Evolutionary conservation across 1,140 invertebrate genomes (phyloP).

Genomic region (Anastrepha ludens): DNA sequence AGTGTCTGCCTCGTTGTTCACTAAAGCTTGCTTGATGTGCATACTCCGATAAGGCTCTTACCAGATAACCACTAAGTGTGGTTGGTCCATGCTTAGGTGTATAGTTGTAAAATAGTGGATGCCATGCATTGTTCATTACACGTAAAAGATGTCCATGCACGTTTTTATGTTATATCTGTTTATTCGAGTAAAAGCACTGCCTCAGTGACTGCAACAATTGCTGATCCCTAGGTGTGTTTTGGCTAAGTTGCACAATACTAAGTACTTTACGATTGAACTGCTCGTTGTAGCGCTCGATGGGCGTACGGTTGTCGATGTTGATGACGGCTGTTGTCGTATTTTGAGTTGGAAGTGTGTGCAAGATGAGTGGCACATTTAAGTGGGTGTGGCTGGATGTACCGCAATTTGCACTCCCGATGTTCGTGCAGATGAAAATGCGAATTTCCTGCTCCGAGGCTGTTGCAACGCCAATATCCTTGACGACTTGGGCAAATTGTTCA

Average conservation of each 20-base stretch:
- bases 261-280: background rate
- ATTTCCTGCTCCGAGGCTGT: no score
- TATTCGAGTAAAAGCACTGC: background rate
- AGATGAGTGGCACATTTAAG: no score
- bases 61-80: background rate
- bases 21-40: background rate
- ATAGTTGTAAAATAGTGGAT: background rate
- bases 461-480: no score
- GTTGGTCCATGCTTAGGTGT: background rate
- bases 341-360: no score
- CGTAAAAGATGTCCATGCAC: conserved; percentile 3
- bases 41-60: background rate
- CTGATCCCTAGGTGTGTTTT: background rate
- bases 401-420: no score
- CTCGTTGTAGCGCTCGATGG: background rate
- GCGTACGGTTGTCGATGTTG: background rate
- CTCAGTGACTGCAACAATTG: background rate
- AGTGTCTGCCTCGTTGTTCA: background rate
- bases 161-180: background rate
- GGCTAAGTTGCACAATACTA: background rate
- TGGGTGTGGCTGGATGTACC: no score
- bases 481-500: no score
- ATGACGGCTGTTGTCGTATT: background rate
- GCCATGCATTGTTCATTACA: background rate
- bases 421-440: no score